phyloP scores from a whole-genome alignment of 1,140 invertebrate genomes.

The Hyposmocoma kahamanoa region DNA sequence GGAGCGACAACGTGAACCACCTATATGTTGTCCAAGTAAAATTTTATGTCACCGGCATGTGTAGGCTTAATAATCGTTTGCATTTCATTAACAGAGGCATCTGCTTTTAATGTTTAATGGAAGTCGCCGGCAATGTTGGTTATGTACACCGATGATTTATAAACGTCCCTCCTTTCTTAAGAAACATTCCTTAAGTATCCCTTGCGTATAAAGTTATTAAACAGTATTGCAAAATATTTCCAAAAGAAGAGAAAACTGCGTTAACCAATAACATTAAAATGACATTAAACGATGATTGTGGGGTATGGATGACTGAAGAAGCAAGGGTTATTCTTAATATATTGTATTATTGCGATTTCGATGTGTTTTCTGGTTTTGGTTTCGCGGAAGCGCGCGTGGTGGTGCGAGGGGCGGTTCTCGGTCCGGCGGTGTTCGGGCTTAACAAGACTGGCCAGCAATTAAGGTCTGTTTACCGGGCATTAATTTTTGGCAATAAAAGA shows the following conservation, averaged over 20 bases:
- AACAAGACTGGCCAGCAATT: conserved; percentile 52
- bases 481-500: conserved; percentile 73
- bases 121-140: conserved; percentile 1
- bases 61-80: conserved; percentile 24
- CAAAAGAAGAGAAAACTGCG: conserved; percentile 12
- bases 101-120: conserved; percentile 18
- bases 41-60: conserved; percentile 1
- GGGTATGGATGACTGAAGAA: conserved; percentile 22
- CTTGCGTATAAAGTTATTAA: conserved; percentile 29
- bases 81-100: conserved; percentile 30
- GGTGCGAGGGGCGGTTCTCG: conserved; percentile 22
- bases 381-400: conserved; percentile 35
- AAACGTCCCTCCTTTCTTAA: not conserved
- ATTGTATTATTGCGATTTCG: conserved; percentile 44
- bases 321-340: conserved; percentile 33
- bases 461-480: conserved; percentile 65
- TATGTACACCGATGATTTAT: not conserved
- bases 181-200: not conserved
- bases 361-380: conserved; percentile 29
- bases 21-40: not conserved
- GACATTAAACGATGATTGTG: conserved; percentile 36
- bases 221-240: conserved; percentile 22
- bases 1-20: conserved; percentile 5
- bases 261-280: conserved; percentile 59
- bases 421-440: conserved; percentile 19